phyloP scores from a whole-genome alignment of 2,797 vertebrate genomes.

The Sparus aurata region DNA sequence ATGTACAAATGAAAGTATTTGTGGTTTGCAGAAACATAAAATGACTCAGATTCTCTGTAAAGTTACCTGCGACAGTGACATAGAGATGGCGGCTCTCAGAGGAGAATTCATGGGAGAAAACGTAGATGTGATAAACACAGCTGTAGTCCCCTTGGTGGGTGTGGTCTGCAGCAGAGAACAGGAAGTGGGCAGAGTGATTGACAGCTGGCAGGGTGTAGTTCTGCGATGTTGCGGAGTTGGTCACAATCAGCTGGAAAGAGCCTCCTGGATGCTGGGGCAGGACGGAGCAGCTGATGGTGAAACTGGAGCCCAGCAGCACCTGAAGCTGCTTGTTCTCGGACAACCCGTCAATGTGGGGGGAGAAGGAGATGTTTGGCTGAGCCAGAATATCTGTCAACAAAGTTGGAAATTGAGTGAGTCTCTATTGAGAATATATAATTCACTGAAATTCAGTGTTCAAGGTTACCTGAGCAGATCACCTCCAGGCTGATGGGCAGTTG shows the following conservation, averaged over 20 bases:
- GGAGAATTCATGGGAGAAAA: constrained; percentile 14
- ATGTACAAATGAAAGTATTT: too few species aligned
- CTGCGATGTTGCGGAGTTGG: rapidly evolving
- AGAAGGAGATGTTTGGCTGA: not conserved
- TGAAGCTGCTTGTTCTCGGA: not conserved
- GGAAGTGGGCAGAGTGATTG: constrained; percentile 27
- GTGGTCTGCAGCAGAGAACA: constrained; percentile 4
- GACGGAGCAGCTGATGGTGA: constrained; percentile 10
- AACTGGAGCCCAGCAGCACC: constrained; percentile 7
- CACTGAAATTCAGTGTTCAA: too few species aligned
- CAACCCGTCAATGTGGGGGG: not conserved
- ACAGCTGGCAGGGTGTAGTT: constrained; percentile 24
- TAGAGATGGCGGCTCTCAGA: not conserved
- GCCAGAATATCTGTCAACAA: not conserved
- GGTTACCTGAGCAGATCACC: too few species aligned
- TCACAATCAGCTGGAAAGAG: constrained; percentile 4
- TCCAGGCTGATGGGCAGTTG: rapidly evolving
- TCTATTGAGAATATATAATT: too few species aligned
- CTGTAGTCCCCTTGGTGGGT: constrained; percentile 24
- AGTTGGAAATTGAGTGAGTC: too few species aligned
- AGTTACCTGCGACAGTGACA: constrained; percentile 7
- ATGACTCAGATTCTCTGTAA: not conserved
- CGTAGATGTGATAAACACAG: constrained; percentile 19
- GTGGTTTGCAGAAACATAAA: too few species aligned
- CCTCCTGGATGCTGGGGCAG: not conserved